Evolutionary conservation across 2,888 invertebrate species (phyloP).

Genomic region (Hypsopygia costalis): DNA sequence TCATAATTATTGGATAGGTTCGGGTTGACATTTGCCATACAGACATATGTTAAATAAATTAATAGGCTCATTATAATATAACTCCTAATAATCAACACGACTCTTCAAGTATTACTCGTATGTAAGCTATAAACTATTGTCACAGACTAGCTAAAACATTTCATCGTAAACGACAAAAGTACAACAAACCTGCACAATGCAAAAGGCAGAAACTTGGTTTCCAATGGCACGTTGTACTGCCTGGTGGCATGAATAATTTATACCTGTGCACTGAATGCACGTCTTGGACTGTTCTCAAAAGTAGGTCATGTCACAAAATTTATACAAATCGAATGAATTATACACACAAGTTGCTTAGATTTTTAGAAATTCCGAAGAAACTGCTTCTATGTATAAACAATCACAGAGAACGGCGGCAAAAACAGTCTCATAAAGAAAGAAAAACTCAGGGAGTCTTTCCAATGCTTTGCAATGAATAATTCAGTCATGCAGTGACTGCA

Average conservation of each 20-base stretch:
- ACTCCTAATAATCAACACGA: no score
- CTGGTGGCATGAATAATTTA: not conserved
- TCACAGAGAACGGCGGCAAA: not conserved
- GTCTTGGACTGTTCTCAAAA: not conserved
- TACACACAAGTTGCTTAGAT: no score
- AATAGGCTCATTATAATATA: no score
- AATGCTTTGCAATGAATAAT: slow-evolving; percentile 32
- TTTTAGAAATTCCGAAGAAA: no score
- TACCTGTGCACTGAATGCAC: not conserved
- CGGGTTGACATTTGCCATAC: no score
- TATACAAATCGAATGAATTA: no score
- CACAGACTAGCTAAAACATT: not conserved
- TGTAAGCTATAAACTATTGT: no score
- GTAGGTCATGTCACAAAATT: no score
- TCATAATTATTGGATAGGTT: no score
- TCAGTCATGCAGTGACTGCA: slow-evolving; percentile 33
- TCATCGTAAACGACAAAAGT: not conserved
- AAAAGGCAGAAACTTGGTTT: not conserved
- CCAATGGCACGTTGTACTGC: not conserved
- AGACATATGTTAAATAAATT: no score
- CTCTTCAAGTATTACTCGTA: no score
- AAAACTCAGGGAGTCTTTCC: not conserved
- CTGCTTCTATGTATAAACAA: not conserved
- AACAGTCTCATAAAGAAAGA: slow-evolving; percentile 3
- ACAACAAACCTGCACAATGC: not conserved